Evolutionary conservation across 2,113 vertebrate genomes (phyloP).

Genomic region (Dicaeum eximium): DNA sequence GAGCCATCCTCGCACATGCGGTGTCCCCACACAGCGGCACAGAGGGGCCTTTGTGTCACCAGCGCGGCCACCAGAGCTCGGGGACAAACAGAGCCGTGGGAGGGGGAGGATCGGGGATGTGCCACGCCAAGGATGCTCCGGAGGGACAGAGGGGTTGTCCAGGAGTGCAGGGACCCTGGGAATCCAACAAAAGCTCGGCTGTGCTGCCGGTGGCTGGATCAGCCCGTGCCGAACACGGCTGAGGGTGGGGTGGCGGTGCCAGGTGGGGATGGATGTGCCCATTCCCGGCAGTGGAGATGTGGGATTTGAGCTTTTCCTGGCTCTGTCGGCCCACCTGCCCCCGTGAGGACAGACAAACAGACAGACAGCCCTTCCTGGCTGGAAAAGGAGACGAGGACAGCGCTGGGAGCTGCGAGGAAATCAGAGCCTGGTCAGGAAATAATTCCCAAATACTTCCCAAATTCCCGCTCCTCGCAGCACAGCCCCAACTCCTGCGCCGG

Average conservation of each 20-base stretch:
- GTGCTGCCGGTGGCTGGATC: rapidly evolving
- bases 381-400: rapidly evolving
- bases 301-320: background rate
- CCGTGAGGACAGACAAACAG: background rate
- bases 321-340: rapidly evolving
- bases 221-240: rapidly evolving
- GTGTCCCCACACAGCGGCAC: background rate
- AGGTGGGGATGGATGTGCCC: background rate
- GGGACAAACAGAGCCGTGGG: background rate
- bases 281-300: rapidly evolving
- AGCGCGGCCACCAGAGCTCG: rapidly evolving
- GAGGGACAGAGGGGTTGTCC: background rate
- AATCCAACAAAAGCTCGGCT: rapidly evolving
- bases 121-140: background rate
- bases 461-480: rapidly evolving
- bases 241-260: rapidly evolving
- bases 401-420: background rate
- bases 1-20: background rate
- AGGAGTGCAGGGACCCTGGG: rapidly evolving
- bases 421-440: rapidly evolving
- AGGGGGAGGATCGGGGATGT: background rate
- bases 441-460: rapidly evolving
- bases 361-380: background rate
- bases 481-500: rapidly evolving
- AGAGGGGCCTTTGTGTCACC: background rate